These are phyloP conservation scores for Pomacea canaliculata DNA, from an alignment of 2,888 invertebrate genomes.

Conservation along the genomic window DNA sequence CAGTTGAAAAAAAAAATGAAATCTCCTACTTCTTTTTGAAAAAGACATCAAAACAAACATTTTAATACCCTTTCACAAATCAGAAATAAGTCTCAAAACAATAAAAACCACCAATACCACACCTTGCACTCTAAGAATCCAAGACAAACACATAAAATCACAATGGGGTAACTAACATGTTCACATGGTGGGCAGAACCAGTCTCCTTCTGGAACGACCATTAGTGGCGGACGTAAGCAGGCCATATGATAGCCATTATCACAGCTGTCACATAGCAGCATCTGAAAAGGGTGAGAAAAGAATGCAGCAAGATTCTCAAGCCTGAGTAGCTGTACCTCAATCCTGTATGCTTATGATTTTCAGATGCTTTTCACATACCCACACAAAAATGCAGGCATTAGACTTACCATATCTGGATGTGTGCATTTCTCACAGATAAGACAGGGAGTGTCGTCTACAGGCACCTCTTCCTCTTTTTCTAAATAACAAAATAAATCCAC, in stretches of 20 bases:
- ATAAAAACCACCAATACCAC: no score
- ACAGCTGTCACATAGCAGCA: constrained; percentile 93
- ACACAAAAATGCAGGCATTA: background rate
- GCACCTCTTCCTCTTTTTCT: constrained; percentile 45
- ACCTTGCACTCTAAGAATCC: no score
- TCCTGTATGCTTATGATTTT: no score
- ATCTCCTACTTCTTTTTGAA: no score
- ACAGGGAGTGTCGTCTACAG: constrained; percentile 81
- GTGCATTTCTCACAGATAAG: constrained; percentile 90
- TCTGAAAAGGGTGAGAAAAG: constrained; percentile 72
- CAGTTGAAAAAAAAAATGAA: no score
- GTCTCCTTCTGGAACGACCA: constrained; percentile 95
- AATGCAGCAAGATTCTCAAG: no score
- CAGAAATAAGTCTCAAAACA: no score
- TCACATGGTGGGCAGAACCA: constrained; percentile 99
- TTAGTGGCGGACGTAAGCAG: constrained; percentile 90
- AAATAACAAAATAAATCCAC: constrained; percentile 2
- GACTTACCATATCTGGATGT: constrained; percentile 86
- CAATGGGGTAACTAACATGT: constrained; percentile 78
- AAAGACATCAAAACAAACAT: no score
- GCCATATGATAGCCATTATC: constrained; percentile 97
- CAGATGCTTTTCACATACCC: no score
- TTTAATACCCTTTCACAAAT: no score
- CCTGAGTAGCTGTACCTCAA: no score
- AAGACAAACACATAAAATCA: no score